A percentile compares a stretch with the other conserved stretches of the same genome.
Evolutionary conservation across 2,113 vertebrate species (phyloP).

Genomic region (Thinocorus orbignyianus): DNA sequence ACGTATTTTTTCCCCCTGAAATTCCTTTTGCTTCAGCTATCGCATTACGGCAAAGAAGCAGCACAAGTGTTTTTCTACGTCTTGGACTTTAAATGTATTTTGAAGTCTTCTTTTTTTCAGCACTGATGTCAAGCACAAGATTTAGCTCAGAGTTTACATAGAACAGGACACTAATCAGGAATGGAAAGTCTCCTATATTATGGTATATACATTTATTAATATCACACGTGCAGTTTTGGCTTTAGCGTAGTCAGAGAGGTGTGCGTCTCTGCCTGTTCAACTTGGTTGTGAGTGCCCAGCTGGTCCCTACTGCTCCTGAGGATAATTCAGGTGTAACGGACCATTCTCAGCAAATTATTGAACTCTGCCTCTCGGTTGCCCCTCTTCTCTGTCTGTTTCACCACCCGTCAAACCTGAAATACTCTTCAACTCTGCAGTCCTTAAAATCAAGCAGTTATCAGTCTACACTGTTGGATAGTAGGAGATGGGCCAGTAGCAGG

Average conservation of each 20-base stretch:
- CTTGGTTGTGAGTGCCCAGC: neutral
- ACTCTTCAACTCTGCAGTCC: neutral
- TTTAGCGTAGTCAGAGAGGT: rapidly evolving
- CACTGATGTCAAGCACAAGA: neutral
- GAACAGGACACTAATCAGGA: neutral
- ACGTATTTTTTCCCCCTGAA: neutral
- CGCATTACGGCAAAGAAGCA: neutral
- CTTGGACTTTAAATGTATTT: neutral
- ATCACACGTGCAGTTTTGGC: neutral
- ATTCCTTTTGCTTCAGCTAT: neutral
- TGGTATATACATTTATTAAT: neutral
- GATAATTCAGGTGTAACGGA: neutral
- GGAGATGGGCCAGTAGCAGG: neutral
- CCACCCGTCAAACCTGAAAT: neutral
- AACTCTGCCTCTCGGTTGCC: neutral
- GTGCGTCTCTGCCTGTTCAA: neutral
- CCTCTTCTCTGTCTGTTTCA: neutral
- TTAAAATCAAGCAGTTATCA: neutral
- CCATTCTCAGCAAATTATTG: neutral
- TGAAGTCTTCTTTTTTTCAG: neutral
- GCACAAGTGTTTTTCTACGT: neutral
- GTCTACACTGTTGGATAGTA: neutral
- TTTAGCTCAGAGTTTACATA: neutral
- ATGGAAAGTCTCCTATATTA: neutral
- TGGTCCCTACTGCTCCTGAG: neutral